These are phyloP conservation scores for Montipora capitata DNA, from an alignment of 92 coral and sea anemone genomes.

Conservation along the genomic window DNA sequence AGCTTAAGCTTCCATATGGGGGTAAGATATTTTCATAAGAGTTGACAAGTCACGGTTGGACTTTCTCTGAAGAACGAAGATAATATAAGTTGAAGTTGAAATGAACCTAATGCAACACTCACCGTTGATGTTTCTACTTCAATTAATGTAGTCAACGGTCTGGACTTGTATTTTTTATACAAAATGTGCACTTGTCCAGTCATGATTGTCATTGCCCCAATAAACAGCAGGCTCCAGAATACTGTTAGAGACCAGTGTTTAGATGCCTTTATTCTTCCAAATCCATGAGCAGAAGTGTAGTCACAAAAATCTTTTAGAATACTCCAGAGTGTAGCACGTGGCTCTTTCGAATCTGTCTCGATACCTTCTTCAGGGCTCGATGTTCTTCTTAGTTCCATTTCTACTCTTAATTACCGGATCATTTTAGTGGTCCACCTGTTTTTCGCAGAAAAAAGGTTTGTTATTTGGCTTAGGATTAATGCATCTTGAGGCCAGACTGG, in stretches of 20 bases:
- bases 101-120: not conserved
- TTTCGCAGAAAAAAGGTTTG: not conserved
- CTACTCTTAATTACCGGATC: not conserved
- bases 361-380: not conserved
- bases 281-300: slow-evolving; percentile 83
- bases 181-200: slow-evolving; percentile 52
- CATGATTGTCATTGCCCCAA: slow-evolving; percentile 60
- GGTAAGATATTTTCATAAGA: too few relatives aligned
- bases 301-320: slow-evolving; percentile 60
- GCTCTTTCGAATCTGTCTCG: not conserved
- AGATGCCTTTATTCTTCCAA: slow-evolving; percentile 66
- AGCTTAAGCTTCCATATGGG: too few relatives aligned
- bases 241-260: slow-evolving; percentile 33
- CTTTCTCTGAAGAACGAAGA: too few relatives aligned
- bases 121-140: slow-evolving; percentile 67
- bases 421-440: not conserved
- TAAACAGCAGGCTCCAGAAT: slow-evolving; percentile 56
- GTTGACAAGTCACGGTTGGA: too few relatives aligned
- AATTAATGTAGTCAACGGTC: slow-evolving; percentile 72
- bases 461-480: too few relatives aligned
- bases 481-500: too few relatives aligned
- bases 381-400: slow-evolving; percentile 28
- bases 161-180: slow-evolving; percentile 51
- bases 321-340: not conserved
- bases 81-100: not conserved